Percentiles rank a stretch among this genome's conserved stretches.
These are phyloP conservation scores for Cladopsammia gracilis DNA, from an alignment of 64 coral and sea anemone genomes.

Conservation along the genomic window DNA sequence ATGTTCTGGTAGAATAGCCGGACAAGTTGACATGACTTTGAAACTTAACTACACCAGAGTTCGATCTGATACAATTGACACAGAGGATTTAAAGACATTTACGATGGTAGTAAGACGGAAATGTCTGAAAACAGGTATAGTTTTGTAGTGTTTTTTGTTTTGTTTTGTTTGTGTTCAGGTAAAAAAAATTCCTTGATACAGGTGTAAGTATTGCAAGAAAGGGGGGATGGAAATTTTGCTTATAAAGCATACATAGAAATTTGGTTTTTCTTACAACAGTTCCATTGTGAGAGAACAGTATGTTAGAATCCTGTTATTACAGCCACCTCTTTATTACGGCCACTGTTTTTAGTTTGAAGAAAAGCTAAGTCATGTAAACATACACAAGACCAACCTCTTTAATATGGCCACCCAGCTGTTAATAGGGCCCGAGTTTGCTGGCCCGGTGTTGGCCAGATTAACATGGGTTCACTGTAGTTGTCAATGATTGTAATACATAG, in stretches of 20 bases:
- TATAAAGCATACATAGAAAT: too few relatives aligned
- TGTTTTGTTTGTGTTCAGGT: neutral
- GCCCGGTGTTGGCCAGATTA: too few relatives aligned
- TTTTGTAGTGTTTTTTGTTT: neutral
- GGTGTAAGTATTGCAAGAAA: neutral
- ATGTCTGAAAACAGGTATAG: conserved; percentile 81
- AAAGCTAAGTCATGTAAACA: too few relatives aligned
- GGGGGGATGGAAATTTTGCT: too few relatives aligned
- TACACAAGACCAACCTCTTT: too few relatives aligned
- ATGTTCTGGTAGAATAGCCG: conserved; percentile 80
- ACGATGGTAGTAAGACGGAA: conserved; percentile 50
- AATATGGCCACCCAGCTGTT: neutral
- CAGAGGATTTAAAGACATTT: conserved; percentile 38
- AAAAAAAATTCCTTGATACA: too few relatives aligned
- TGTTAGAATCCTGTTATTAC: too few relatives aligned
- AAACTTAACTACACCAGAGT: conserved; percentile 79
- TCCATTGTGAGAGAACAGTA: too few relatives aligned
- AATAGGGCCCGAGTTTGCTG: neutral
- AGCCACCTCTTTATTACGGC: too few relatives aligned
- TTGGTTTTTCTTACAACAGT: too few relatives aligned
- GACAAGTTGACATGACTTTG: conserved; percentile 72
- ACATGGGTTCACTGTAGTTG: too few relatives aligned
- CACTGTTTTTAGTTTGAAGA: neutral
- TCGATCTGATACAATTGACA: neutral
- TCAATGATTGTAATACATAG: too few relatives aligned